These are phyloP conservation scores for Bombus affinis DNA, from an alignment of 1,140 invertebrate species.

Conservation along the genomic window DNA sequence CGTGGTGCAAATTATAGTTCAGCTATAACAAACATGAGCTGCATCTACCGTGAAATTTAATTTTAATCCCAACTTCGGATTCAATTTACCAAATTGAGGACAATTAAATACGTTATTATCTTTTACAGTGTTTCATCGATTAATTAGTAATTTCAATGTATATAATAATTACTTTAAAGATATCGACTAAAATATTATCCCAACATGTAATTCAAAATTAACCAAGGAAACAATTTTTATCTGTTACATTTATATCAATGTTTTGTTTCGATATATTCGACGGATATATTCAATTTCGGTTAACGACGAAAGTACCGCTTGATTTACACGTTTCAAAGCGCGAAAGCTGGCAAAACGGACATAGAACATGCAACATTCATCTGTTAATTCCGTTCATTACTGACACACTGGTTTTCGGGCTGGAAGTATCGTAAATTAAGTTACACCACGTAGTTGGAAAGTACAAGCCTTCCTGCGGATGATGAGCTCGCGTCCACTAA, in stretches of 20 bases:
- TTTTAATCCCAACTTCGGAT: neutral
- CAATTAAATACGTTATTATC: neutral
- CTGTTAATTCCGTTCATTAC: conserved; percentile 51
- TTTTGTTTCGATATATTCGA: neutral
- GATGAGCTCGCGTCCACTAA: conserved; percentile 61
- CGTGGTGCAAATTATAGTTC: neutral
- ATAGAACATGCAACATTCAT: neutral
- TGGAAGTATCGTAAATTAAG: conserved; percentile 42
- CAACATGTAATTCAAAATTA: neutral
- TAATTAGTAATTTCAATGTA: neutral
- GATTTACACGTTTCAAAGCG: neutral
- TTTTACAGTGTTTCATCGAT: neutral
- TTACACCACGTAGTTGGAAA: conserved; percentile 58
- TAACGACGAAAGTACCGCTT: neutral
- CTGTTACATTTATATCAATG: neutral
- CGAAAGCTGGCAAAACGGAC: no score
- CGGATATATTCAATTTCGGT: neutral
- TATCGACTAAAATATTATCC: neutral
- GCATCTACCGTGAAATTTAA: neutral
- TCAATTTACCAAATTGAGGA: neutral
- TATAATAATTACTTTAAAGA: neutral
- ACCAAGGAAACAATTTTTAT: neutral
- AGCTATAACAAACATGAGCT: neutral
- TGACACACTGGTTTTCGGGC: conserved; percentile 38
- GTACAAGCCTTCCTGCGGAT: conserved; percentile 48